A percentile compares a stretch with the other conserved stretches of the same genome.
These are phyloP conservation scores for Tetraneura akinire DNA, from an alignment of 1,140 invertebrate species.

Conservation along the genomic window DNA sequence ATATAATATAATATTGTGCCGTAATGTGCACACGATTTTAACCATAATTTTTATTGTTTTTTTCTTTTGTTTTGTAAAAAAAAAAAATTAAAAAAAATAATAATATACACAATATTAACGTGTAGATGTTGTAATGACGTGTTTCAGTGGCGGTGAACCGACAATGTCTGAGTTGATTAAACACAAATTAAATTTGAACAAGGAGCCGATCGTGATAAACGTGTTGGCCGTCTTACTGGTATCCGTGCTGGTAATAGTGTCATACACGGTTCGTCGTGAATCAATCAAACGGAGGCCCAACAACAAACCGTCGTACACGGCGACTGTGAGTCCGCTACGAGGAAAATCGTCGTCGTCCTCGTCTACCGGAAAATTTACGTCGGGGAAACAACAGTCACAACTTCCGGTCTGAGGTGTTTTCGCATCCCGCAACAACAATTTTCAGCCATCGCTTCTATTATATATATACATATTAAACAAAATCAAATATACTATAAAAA, in stretches of 20 bases:
- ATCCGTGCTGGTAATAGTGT: not conserved
- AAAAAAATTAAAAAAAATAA: too few species aligned
- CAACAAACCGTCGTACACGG: slow-evolving; percentile 8
- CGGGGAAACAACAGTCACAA: slow-evolving; percentile 26
- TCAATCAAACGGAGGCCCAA: slow-evolving; percentile 21
- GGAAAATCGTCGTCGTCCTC: slow-evolving; percentile 12
- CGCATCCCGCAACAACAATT: not conserved
- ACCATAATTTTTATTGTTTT: too few species aligned
- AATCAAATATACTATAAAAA: too few species aligned
- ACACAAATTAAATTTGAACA: slow-evolving; percentile 29
- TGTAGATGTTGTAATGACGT: too few species aligned
- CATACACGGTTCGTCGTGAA: slow-evolving; percentile 29
- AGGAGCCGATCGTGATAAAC: slow-evolving; percentile 34
- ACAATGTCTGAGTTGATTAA: slow-evolving; percentile 7
- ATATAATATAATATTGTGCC: too few species aligned
- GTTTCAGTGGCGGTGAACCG: not conserved
- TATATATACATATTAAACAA: not conserved
- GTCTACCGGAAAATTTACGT: slow-evolving; percentile 29
- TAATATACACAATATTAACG: too few species aligned
- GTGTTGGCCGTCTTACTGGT: slow-evolving; percentile 4
- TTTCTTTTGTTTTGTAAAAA: too few species aligned
- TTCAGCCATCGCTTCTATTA: not conserved
- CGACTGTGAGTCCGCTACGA: slow-evolving; percentile 35
- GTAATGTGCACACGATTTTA: too few species aligned
- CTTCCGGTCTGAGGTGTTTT: slow-evolving; percentile 14